phyloP scores from a whole-genome alignment of 2,113 vertebrate genomes.

The Hemiscyllium ocellatum region DNA sequence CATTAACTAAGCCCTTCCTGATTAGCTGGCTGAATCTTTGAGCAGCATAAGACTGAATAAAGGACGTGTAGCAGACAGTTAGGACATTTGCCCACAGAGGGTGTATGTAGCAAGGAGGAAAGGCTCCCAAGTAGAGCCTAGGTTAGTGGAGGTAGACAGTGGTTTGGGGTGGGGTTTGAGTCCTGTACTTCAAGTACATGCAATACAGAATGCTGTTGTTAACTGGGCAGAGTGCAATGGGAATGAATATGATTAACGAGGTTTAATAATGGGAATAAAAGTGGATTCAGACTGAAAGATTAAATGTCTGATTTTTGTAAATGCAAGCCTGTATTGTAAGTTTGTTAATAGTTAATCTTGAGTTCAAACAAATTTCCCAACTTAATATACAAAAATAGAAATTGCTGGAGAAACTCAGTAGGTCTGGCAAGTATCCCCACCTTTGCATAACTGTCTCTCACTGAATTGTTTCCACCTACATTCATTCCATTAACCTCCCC shows the following conservation, averaged over 20 bases:
- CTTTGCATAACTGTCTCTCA: no score
- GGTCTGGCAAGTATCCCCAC: no score
- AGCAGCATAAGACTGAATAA: not conserved
- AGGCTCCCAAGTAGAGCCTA: not conserved
- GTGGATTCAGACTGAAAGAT: not conserved
- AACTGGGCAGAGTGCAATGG: not conserved
- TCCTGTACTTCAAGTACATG: not conserved
- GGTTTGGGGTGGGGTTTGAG: not conserved
- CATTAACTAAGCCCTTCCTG: not conserved
- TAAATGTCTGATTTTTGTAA: not conserved
- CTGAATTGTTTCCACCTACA: not conserved
- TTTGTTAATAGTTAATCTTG: not conserved
- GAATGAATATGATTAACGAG: not conserved
- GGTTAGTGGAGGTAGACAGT: no score
- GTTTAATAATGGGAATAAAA: not conserved
- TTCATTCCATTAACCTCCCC: no score
- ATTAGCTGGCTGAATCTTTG: not conserved
- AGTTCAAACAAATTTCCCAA: not conserved
- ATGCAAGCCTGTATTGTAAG: not conserved
- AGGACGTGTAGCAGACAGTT: not conserved
- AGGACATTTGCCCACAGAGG: not conserved
- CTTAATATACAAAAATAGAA: no score
- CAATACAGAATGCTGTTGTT: not conserved
- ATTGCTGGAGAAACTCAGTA: no score
- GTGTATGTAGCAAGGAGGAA: not conserved